Evolutionary conservation across 2,113 vertebrate genomes (phyloP).

Genomic region (Scopus umbretta): DNA sequence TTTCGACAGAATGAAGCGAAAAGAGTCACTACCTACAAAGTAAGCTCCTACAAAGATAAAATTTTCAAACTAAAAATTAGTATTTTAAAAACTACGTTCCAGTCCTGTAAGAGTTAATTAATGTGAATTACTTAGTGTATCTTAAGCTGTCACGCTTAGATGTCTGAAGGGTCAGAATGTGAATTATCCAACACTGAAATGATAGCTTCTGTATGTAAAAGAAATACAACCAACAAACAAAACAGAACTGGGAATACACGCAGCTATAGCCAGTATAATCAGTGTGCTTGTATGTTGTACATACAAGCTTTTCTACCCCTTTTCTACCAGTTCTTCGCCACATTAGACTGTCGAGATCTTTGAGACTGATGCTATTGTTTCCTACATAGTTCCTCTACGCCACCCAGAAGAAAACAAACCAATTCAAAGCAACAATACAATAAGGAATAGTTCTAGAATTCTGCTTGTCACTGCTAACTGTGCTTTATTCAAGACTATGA

Average conservation of each 20-base stretch:
- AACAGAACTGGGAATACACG: neutral
- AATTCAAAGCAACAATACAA: conserved; percentile 13
- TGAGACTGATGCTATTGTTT: conserved; percentile 6
- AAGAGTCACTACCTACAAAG: neutral
- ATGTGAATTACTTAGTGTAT: neutral
- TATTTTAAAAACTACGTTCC: neutral
- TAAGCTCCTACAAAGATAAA: neutral
- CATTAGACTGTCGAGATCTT: neutral
- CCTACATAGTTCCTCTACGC: neutral
- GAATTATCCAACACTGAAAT: neutral
- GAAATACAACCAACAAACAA: neutral
- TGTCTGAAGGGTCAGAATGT: neutral
- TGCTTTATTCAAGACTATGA: neutral
- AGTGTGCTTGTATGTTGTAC: neutral
- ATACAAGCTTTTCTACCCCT: no score
- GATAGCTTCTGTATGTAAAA: neutral
- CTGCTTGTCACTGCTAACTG: neutral
- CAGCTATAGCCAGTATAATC: neutral
- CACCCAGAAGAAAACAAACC: conserved; percentile 12
- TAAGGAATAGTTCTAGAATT: neutral
- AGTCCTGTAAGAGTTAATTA: neutral
- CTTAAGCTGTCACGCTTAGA: neutral
- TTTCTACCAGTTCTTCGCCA: neutral
- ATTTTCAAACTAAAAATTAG: neutral
- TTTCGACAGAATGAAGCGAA: neutral